Evolutionary conservation across 23 tunicate species (phyloP).

Genomic region (Ciona savignyi): DNA sequence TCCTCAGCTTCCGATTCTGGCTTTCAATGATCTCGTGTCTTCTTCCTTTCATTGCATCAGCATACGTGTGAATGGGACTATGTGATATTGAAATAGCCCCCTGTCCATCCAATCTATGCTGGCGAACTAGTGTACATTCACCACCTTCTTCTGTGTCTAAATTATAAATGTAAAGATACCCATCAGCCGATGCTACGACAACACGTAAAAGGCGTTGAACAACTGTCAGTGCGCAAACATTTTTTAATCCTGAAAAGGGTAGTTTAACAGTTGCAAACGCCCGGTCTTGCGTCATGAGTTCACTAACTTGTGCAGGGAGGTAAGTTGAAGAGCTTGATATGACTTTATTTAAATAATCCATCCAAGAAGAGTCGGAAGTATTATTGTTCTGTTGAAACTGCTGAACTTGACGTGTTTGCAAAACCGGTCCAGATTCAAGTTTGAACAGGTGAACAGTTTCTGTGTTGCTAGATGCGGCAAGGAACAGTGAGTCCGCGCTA

Average conservation of each 20-base stretch:
- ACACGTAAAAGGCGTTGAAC: conserved; percentile 41
- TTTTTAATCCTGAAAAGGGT: conserved; percentile 37
- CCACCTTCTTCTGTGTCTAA: conserved; percentile 59
- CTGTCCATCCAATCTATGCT: conserved; percentile 39
- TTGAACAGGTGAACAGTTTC: conserved; percentile 85
- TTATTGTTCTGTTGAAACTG: conserved; percentile 5
- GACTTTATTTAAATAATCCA: conserved; percentile 56
- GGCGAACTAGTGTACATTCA: conserved; percentile 59
- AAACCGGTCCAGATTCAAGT: conserved; percentile 9
- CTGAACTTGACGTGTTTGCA: neutral
- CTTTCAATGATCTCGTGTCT: neutral
- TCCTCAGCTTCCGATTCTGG: conserved; percentile 2
- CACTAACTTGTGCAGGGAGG: conserved; percentile 59
- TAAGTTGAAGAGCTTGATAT: conserved; percentile 46
- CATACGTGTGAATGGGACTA: conserved; percentile 28
- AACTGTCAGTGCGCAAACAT: conserved; percentile 50
- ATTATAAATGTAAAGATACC: conserved; percentile 71
- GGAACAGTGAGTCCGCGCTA: conserved; percentile 34
- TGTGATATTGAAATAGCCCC: conserved; percentile 7
- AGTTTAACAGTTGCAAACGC: conserved; percentile 77
- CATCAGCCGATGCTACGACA: conserved; percentile 70
- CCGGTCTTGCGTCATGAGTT: conserved; percentile 53
- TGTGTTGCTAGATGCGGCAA: conserved; percentile 76
- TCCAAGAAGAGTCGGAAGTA: conserved; percentile 37
- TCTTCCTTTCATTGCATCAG: conserved; percentile 46